Base-by-base conservation (phyloP, 2,888 invertebrate genomes). In the Megaustenia siamemsis region DNA sequence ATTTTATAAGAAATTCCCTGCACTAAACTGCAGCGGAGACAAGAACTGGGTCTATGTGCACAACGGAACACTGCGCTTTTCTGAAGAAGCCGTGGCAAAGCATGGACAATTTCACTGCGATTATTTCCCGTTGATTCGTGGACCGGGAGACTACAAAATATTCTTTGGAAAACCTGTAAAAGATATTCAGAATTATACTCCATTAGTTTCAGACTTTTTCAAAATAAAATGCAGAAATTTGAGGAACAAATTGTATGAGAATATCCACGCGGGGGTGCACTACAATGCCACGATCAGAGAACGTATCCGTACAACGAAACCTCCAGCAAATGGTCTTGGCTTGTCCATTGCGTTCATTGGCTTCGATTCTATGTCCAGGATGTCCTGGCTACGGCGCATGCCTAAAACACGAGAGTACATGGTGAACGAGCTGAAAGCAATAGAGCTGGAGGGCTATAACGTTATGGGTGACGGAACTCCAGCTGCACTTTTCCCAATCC, bases 351-450 rank as follows among this genome's bases (percentile, higher is more conserved):
- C 63, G 0, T 69, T 84, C 35, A 12, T 84, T 24, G 86, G 82
- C 43, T 97, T 97, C 90, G 98, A 98, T 94, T 98, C 98, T 0
- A 94, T 98, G 0, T 97, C 98, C 0, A 95, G 96, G 77, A 96
- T 97, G 94, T 96, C 97, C 35, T 93, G 93, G 91, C 88, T 92
- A 77, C 88, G 94, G 6, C 89, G 90, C 38, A 82, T 94, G 60
- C 93, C 93, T 0, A 89, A 90, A 60, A 89, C 92, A 15, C 89
- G 92, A 84, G 86, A 89, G 18, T 93, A 92, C 85, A 90, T 93
- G 79, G 88, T 90, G 4, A 86, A 91, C 35, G 79, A 76, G 6
- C 89, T 94, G 6, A 91, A 91, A 12, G 93, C 91, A 5, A 86
- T 91, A 2, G 15, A 97, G 97, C 91, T 98, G 21, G 95, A 96